A percentile compares a stretch with the other conserved stretches of the same genome.
Evolutionary conservation across 2,797 vertebrate genomes (phyloP).

Genomic region (Phalanger gymnotis): DNA sequence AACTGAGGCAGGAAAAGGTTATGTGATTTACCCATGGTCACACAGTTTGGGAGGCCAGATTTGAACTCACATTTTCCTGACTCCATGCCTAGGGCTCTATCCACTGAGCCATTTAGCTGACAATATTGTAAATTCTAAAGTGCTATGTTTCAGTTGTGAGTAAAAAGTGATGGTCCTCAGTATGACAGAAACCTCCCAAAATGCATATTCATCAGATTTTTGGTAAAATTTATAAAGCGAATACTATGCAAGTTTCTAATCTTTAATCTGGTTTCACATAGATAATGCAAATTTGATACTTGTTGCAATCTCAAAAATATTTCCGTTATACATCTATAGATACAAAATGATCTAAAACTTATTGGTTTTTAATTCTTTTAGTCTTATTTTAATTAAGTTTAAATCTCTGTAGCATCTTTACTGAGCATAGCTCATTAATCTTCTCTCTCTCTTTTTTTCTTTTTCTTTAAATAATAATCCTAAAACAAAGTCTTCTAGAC

Average conservation of each 20-base stretch:
- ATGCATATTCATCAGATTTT: conserved; percentile 25
- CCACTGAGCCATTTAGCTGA: neutral
- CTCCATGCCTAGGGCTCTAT: neutral
- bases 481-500: conserved; percentile 28
- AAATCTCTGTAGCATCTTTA: neutral
- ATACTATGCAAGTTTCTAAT: neutral
- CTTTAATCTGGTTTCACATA: neutral
- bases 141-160: conserved; percentile 3
- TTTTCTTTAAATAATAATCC: neutral
- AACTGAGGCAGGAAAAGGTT: neutral
- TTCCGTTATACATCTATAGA: neutral
- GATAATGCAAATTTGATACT: neutral
- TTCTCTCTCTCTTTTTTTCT: neutral
- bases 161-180: conserved; percentile 18
- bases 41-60: neutral
- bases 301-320: neutral
- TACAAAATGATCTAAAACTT: neutral
- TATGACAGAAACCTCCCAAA: conserved; percentile 17
- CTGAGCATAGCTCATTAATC: neutral
- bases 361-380: neutral
- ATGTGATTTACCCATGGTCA: neutral
- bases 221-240: neutral
- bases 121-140: neutral
- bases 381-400: neutral
- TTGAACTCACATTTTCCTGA: conserved; percentile 17